A percentile compares a stretch with the other conserved stretches of the same genome.
Conservation (phyloP, 2,797 vertebrate genomes). For the Pagetopsis macropterus region DNA sequence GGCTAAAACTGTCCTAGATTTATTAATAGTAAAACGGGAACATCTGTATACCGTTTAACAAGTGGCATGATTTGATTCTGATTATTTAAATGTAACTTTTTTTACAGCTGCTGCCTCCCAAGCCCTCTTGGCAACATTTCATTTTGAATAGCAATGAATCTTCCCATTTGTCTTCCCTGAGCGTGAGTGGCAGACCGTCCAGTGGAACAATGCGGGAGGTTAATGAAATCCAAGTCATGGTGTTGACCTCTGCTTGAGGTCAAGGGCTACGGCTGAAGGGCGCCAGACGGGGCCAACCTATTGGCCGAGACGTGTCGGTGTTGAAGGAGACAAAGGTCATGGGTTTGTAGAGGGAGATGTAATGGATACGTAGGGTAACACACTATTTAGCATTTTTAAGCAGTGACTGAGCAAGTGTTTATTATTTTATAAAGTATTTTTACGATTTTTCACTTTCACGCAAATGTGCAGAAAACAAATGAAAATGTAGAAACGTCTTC, state of each 20-base stretch:
- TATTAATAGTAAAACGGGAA: not conserved
- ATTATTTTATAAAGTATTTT: no score
- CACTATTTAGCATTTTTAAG: constrained; percentile 2
- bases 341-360: constrained; percentile 51
- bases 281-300: constrained; percentile 57
- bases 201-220: constrained; percentile 70
- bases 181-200: constrained; percentile 64
- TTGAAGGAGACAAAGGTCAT: constrained; percentile 66
- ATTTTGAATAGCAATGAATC: constrained; percentile 66
- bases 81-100: not conserved
- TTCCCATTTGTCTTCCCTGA: constrained; percentile 50
- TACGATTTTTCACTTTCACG: no score
- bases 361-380: constrained; percentile 59
- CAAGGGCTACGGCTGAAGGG: constrained; percentile 71
- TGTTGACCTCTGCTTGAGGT: constrained; percentile 71
- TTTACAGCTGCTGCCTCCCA: constrained; percentile 27
- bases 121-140: constrained; percentile 50
- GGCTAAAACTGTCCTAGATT: constrained; percentile 1
- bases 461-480: no score
- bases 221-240: constrained; percentile 80
- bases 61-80: not conserved
- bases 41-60: not conserved
- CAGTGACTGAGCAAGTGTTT: no score
- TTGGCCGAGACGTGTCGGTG: constrained; percentile 65
- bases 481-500: no score